Percentiles rank a stretch among this genome's conserved stretches.
Conservation (phyloP, 2,888 invertebrate species). For the Melinopterus prodromus region DNA sequence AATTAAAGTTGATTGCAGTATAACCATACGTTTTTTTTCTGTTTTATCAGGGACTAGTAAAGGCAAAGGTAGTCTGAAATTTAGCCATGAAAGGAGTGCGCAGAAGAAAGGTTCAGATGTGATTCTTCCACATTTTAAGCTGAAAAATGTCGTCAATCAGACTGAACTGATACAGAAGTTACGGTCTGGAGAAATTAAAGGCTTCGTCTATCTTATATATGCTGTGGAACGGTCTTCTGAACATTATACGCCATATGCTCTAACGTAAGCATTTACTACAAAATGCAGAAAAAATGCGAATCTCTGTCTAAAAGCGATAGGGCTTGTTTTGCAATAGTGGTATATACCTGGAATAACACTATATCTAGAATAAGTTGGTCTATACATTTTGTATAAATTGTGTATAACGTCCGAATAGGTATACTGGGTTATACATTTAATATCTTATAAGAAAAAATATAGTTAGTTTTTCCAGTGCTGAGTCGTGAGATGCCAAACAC, state of each 20-base stretch:
- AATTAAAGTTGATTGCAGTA: background rate
- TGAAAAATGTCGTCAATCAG: conserved; percentile 58
- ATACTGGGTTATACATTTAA: too few species aligned
- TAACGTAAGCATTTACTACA: conserved; percentile 64
- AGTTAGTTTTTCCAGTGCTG: too few species aligned
- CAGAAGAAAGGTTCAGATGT: conserved; percentile 30
- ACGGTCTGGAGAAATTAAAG: conserved; percentile 65
- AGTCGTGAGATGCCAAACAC: too few species aligned
- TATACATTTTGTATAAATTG: too few species aligned
- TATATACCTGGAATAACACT: too few species aligned
- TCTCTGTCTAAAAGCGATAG: too few species aligned
- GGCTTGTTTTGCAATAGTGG: too few species aligned
- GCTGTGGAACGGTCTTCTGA: conserved; percentile 77
- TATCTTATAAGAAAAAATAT: too few species aligned
- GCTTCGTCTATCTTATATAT: conserved; percentile 81
- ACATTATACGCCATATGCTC: conserved; percentile 77
- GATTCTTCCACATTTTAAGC: conserved; percentile 50
- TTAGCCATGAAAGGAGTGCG: background rate
- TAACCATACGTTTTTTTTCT: background rate
- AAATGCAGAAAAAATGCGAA: too few species aligned
- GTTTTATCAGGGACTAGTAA: background rate
- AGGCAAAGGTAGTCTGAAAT: background rate
- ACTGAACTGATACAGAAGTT: conserved; percentile 63
- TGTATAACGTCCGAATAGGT: too few species aligned
- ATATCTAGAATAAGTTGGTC: too few species aligned